These are phyloP conservation scores for Melanostoma scalare DNA, from an alignment of 2,888 invertebrate species.

Conservation along the genomic window DNA sequence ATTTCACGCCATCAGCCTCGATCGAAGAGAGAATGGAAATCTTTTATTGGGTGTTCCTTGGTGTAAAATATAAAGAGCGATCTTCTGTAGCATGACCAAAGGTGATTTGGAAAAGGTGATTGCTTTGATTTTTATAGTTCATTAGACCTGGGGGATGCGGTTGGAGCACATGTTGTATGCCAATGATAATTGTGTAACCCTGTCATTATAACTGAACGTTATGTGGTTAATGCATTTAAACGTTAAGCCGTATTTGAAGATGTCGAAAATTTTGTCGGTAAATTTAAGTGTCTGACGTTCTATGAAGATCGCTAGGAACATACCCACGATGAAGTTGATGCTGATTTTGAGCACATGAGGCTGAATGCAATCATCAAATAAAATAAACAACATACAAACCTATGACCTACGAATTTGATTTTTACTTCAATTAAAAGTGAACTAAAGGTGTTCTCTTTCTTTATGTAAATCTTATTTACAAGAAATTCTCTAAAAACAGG, in stretches of 20 bases:
- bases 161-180: slow-evolving; percentile 16
- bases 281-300: not conserved
- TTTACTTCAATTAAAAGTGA: too few relatives aligned
- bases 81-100: slow-evolving; percentile 69
- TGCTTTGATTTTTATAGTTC: slow-evolving; percentile 66
- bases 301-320: too few relatives aligned
- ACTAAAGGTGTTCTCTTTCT: too few relatives aligned
- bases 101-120: slow-evolving; percentile 63
- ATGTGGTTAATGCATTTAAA: slow-evolving; percentile 31
- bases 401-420: too few relatives aligned
- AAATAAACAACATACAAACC: too few relatives aligned
- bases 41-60: slow-evolving; percentile 47
- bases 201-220: slow-evolving; percentile 9
- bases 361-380: too few relatives aligned
- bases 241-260: slow-evolving; percentile 1
- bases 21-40: slow-evolving; percentile 45
- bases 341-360: too few relatives aligned
- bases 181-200: slow-evolving; percentile 27
- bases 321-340: too few relatives aligned
- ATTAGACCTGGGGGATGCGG: slow-evolving; percentile 55
- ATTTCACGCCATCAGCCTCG: slow-evolving; percentile 57
- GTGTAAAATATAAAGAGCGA: slow-evolving; percentile 19
- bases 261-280: not conserved
- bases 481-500: too few relatives aligned
- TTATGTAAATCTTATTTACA: too few relatives aligned